Conservation (phyloP, 92 coral and sea anemone genomes). For the Scolanthus callimorphus region DNA sequence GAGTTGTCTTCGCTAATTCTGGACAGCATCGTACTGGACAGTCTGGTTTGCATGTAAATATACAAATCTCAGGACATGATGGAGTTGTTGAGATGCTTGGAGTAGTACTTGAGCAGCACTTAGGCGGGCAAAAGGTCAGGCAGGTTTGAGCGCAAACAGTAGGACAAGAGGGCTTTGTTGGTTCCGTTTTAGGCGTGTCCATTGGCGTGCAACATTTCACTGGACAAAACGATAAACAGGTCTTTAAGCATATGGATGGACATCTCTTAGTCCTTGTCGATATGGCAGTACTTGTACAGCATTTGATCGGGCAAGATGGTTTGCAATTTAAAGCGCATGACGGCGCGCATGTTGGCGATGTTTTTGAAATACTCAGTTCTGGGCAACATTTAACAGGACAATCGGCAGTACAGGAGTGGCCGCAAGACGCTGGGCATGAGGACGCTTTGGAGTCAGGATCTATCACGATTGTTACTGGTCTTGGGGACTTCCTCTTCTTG, state of each 20-base stretch:
- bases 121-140: constrained; percentile 18
- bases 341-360: constrained; percentile 1
- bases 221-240: constrained; percentile 17
- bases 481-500: constrained; percentile 7
- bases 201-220: not conserved
- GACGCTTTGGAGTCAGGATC: constrained; percentile 21
- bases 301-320: constrained; percentile 32
- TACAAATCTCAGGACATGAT: constrained; percentile 12
- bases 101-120: constrained; percentile 14
- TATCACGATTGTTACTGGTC: constrained; percentile 28
- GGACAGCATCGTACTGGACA: constrained; percentile 27
- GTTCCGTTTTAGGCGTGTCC: not conserved
- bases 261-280: not conserved
- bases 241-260: constrained; percentile 10
- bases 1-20: constrained; percentile 1
- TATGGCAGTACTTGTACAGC: constrained; percentile 8
- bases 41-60: constrained; percentile 6
- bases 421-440: constrained; percentile 10
- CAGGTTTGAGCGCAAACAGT: constrained; percentile 14
- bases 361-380: not conserved
- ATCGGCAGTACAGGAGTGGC: constrained; percentile 13
- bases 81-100: not conserved
- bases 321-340: not conserved
- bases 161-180: constrained; percentile 11
- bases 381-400: constrained; percentile 37